These are phyloP conservation scores for Polyommatus iphigenia DNA, from an alignment of 2,888 invertebrate species.

Conservation along the genomic window DNA sequence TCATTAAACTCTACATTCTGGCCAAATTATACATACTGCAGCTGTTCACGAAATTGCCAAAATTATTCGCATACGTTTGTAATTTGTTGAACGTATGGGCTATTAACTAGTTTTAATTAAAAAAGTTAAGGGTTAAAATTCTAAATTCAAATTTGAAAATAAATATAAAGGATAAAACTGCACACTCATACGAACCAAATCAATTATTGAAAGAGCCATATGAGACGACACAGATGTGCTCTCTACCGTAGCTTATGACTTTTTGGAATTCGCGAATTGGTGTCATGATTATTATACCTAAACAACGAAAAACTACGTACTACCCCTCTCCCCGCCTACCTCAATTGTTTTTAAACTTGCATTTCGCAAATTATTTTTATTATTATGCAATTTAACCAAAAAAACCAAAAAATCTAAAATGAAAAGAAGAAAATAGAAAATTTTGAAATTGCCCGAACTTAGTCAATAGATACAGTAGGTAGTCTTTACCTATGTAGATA, in stretches of 20 bases:
- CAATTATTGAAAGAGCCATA: not conserved
- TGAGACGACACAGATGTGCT: conserved; percentile 20
- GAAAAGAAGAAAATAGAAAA: no score
- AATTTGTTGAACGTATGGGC: not conserved
- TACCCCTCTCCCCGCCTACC: not conserved
- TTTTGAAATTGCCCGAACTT: no score
- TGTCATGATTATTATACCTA: conserved; percentile 7
- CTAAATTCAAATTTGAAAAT: not conserved
- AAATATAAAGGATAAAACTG: not conserved
- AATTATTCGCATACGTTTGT: not conserved
- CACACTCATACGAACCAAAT: not conserved
- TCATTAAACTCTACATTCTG: conserved; percentile 9
- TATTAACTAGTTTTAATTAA: not conserved
- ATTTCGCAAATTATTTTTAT: not conserved
- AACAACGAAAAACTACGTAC: not conserved
- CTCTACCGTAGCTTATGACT: conserved; percentile 23
- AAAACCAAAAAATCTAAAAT: not conserved
- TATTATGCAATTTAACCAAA: not conserved
- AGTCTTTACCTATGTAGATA: no score
- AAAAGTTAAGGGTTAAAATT: not conserved
- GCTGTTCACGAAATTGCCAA: not conserved
- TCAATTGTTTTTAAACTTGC: not conserved
- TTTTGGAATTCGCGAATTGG: conserved; percentile 9
- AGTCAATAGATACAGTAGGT: no score
- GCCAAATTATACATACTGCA: not conserved